Percentiles rank a stretch among this genome's conserved stretches.
Evolutionary conservation across 2,888 invertebrate species (phyloP).

Genomic region (Tipula vernalis): DNA sequence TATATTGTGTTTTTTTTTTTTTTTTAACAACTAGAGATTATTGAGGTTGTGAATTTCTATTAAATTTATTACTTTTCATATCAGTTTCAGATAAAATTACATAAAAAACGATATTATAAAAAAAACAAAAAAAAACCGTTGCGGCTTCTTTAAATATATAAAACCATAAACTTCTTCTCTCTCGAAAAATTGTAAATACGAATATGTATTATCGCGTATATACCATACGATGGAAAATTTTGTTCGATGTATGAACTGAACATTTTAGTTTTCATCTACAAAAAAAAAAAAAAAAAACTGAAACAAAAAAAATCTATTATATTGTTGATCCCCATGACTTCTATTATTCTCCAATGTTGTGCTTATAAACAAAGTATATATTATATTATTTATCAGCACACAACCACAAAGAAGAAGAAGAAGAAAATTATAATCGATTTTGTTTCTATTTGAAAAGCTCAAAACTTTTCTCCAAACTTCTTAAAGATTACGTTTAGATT

Average conservation of each 20-base stretch:
- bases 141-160: neutral
- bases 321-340: slow-evolving; percentile 9
- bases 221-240: neutral
- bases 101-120: neutral
- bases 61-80: slow-evolving; percentile 4
- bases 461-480: neutral
- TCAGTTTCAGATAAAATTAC: slow-evolving; percentile 4
- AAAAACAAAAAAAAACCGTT: neutral
- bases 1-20: neutral
- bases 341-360: neutral
- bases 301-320: slow-evolving; percentile 1
- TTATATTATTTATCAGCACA: neutral
- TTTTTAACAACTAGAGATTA: neutral
- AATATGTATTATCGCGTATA: neutral
- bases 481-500: neutral
- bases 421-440: slow-evolving; percentile 4
- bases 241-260: neutral
- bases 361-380: neutral
- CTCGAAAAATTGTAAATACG: neutral
- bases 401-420: neutral
- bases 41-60: neutral
- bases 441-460: neutral
- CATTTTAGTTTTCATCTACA: neutral
- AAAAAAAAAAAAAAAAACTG: neutral
- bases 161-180: neutral